Base-by-base conservation (phyloP, 2,113 vertebrate genomes). In the Dasyprocta punctata region DNA sequence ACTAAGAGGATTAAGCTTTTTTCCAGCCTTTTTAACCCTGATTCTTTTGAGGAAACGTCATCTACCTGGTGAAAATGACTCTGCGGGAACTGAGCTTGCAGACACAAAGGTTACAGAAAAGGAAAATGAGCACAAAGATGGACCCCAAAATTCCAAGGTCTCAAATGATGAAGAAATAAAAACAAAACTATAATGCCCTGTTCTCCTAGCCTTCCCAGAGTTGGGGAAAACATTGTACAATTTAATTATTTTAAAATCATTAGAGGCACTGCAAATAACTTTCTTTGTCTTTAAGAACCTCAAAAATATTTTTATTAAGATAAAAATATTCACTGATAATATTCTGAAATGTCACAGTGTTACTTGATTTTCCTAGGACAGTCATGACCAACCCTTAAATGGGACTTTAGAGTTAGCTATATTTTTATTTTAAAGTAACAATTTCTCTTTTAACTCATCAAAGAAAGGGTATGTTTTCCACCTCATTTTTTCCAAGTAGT, bases 1-100 rank as follows among this genome's bases (percentile, higher is more conserved):
- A 1, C 30, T 98, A 10, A 85, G 96, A 92, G 98, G 96, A 73
- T 0, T 12, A 30, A 97, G 98, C 65, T 97, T 44, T 67, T 24
- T 97, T 49, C 97, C 97, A 80, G 97, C 96, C 6, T 13, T 95
- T 58, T 56, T 89, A 11, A 49, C 97, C 33, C 71, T 98, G 26
- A 58, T 92, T 73, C 78, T 96, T 90, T n/a, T 97, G 87, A 97
- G 82, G 58, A 98, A 96, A 5, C 22, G 19, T 7, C 77, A 0
- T 24, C 82, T 96, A 3, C 96, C 97, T 49, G 96, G 49, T 69
- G 90, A 97, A 96, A 82, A 24, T 4, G 26, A 20, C 7, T 38
- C 87, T 88, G 44, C 92, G 22, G 84, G 67, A 73, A 89, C 82
- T 10, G 60, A 52, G 6, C 47, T 83, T 36, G 36, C 28, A 14